These are phyloP conservation scores for Porites cylindrica DNA, from an alignment of 92 coral and sea anemone species.

Conservation along the genomic window DNA sequence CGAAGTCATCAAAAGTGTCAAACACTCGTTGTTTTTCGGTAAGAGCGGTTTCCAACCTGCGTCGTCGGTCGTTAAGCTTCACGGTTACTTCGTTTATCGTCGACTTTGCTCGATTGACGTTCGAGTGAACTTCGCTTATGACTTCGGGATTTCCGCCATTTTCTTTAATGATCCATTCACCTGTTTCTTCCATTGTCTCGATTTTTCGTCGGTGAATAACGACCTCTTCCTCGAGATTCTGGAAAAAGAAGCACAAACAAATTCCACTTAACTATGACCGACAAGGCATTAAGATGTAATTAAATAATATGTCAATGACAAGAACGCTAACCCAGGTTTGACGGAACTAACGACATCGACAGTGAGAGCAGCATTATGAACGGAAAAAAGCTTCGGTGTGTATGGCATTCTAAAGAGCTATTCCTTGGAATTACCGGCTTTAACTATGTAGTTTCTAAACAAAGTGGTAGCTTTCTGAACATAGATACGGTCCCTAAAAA, in stretches of 20 bases:
- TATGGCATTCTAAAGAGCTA: too few species aligned
- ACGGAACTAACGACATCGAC: too few species aligned
- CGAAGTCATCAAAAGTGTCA: conserved; percentile 90
- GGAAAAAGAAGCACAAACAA: neutral
- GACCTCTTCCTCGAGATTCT: conserved; percentile 94
- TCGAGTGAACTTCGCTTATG: conserved; percentile 87
- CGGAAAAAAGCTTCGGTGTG: too few species aligned
- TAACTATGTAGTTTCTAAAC: too few species aligned
- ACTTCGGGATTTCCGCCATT: conserved; percentile 89
- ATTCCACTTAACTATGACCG: neutral
- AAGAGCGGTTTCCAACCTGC: conserved; percentile 90
- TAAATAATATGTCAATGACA: neutral
- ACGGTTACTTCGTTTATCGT: conserved; percentile 88
- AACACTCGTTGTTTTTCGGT: conserved; percentile 85
- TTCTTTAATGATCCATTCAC: conserved; percentile 96
- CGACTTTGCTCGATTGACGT: conserved; percentile 75
- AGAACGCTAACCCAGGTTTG: too few species aligned
- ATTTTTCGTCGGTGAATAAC: conserved; percentile 90
- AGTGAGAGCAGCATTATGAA: too few species aligned
- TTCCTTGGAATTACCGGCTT: too few species aligned
- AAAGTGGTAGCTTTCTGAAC: too few species aligned
- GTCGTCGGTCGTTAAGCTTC: conserved; percentile 84
- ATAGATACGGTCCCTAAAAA: too few species aligned
- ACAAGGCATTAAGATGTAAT: too few species aligned
- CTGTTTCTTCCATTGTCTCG: conserved; percentile 97